Percentiles rank a stretch among this genome's conserved stretches.
Evolutionary conservation across 2,888 invertebrate genomes (phyloP).

Genomic region (Mayetiola destructor): DNA sequence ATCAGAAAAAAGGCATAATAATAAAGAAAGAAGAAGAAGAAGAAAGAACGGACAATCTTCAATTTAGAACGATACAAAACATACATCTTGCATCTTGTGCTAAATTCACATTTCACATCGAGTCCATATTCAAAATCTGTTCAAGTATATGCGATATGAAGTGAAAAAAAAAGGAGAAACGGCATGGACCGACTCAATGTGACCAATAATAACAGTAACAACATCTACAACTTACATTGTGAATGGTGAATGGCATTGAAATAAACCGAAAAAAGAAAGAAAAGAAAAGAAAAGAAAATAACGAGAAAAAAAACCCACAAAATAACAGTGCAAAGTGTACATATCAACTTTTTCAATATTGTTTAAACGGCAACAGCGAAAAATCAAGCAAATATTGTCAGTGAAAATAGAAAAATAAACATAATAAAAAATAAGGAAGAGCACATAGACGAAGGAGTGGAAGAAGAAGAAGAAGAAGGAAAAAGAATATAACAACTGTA

Average conservation of each 20-base stretch:
- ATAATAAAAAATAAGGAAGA: not conserved
- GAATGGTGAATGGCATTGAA: no score
- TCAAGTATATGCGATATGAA: not conserved
- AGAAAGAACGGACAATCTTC: no score
- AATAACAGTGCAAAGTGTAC: not conserved
- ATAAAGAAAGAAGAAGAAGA: no score
- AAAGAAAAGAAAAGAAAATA: not conserved
- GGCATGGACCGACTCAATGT: not conserved
- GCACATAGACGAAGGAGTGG: not conserved
- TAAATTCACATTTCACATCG: not conserved
- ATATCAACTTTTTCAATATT: no score
- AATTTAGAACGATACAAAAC: conserved; percentile 6
- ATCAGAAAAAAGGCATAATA: no score
- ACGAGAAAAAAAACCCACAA: not conserved
- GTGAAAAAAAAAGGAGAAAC: not conserved
- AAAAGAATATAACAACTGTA: not conserved
- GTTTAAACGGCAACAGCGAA: no score
- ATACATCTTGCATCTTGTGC: no score
- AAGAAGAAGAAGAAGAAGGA: not conserved
- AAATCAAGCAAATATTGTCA: no score
- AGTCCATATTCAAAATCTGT: not conserved
- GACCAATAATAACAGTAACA: not conserved
- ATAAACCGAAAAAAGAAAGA: not conserved
- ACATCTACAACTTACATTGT: no score
- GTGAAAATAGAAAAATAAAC: not conserved